These are phyloP conservation scores for Dolichoris vasculosae DNA, from an alignment of 1,140 invertebrate species.

Conservation along the genomic window DNA sequence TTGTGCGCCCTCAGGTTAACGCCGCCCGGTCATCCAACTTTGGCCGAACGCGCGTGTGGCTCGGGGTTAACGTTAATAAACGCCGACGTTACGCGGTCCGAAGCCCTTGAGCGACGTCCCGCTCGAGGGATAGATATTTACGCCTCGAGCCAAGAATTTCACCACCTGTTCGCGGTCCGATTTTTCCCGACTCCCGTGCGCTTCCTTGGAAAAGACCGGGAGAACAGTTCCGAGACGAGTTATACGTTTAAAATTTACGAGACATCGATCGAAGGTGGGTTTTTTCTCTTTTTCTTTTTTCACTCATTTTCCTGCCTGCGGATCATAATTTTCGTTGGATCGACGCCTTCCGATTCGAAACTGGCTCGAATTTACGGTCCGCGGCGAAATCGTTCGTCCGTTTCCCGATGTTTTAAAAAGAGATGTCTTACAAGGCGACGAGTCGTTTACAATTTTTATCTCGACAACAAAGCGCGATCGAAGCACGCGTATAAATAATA, in stretches of 20 bases:
- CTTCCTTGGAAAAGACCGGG: not conserved
- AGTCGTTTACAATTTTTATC: not conserved
- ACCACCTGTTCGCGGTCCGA: not conserved
- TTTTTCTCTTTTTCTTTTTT: not conserved
- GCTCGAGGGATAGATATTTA: not conserved
- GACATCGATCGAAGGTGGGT: not conserved
- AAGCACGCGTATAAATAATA: not conserved
- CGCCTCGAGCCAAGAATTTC: not conserved
- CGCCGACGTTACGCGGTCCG: conserved; percentile 8
- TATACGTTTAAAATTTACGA: not conserved
- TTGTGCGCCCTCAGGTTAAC: not conserved
- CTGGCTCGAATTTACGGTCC: not conserved
- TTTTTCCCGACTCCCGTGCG: not conserved
- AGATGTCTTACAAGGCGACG: not conserved
- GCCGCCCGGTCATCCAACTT: conserved; percentile 36
- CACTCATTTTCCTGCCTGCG: not conserved
- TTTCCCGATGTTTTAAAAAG: not conserved
- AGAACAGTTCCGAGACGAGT: not conserved
- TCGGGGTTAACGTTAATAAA: conserved; percentile 31
- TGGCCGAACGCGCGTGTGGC: not conserved
- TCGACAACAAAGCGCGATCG: not conserved
- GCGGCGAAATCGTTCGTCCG: not conserved
- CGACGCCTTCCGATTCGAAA: not conserved
- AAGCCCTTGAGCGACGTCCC: not conserved
- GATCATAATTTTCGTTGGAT: conserved; percentile 3